Base-by-base conservation (phyloP, 2,113 vertebrate genomes). In the Fulmarus glacialis region DNA sequence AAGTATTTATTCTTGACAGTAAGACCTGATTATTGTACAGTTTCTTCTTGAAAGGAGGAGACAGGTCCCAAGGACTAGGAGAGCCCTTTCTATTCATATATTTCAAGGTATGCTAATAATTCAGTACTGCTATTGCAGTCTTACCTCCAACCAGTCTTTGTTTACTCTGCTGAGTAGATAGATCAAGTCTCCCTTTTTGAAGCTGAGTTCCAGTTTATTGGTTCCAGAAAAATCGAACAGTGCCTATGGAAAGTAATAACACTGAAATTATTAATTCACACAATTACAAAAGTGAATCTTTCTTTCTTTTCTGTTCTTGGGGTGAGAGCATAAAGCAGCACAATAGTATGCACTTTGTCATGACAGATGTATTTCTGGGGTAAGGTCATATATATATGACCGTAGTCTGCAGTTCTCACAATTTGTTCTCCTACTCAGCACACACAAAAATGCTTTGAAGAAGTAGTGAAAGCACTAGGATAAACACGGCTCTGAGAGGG, bases 111-210 rank as follows among this genome's bases (percentile, higher is more conserved):
- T 70, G 38, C 50, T 66, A 70, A 80, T 83, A 88, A 93, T 38
- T 87, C 71, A 77, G 34, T 34, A n/a, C 29, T 6, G 2, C 36
- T 83, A 23, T 5, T 30, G 32, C 68, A 77, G 52, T 34, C 98
- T 99, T 97, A 99, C 99, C 99, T 99, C 99, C 95, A 99, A 97
- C 99, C 99, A 99, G 96, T 99, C 99, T 64, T 98, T 98, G 96
- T 99, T 99, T 96, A 99, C 97, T 97, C 98, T 98, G 91, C 99
- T 98, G 96, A 99, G 99, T 66, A 99, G 99, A 97, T 99, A 99
- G 98, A 99, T 99, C 98, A 99, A 97, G 52, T 99, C 99, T 94
- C 99, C 99, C 81, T 97, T 98, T 96, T 99, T 99, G 97, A 99
- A 99, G 79, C 94, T 99, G 93, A 99, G 97, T 98, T 99, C 99